Percentiles rank a stretch among this genome's conserved stretches.
Conservation (phyloP, 30 jellyfish, hydroid and myxozoan species). For the Cassiopea andromeda region DNA sequence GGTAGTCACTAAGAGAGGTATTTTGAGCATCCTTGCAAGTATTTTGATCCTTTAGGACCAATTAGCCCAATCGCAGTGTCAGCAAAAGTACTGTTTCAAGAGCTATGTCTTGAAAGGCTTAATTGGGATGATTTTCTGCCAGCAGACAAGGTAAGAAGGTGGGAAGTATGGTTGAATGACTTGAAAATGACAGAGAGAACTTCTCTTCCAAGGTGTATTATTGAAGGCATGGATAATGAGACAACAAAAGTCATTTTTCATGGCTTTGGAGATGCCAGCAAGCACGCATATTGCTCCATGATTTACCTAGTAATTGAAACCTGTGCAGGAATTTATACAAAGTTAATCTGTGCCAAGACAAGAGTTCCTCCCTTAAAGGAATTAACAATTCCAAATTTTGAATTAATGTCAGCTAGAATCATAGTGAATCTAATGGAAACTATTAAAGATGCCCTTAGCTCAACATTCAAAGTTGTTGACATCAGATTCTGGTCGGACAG, state of each 20-base stretch:
- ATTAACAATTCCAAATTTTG: too few relatives aligned
- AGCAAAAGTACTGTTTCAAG: slow-evolving; percentile 40
- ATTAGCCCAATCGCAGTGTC: slow-evolving; percentile 32
- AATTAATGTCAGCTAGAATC: too few relatives aligned
- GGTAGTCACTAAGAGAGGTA: slow-evolving; percentile 49
- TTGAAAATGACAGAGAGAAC: background rate
- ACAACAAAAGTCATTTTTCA: background rate
- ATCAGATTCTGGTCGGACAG: too few relatives aligned
- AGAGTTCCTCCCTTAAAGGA: too few relatives aligned
- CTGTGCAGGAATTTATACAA: background rate
- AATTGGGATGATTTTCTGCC: slow-evolving; percentile 47
- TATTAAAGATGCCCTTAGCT: too few relatives aligned
- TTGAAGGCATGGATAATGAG: background rate
- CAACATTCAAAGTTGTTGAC: too few relatives aligned
- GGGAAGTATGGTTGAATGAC: slow-evolving; percentile 44
- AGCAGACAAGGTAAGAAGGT: slow-evolving; percentile 28
- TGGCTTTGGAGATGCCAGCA: background rate
- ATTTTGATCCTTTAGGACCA: slow-evolving; percentile 41
- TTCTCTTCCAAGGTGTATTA: slow-evolving; percentile 33
- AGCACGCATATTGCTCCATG: background rate
- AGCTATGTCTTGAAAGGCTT: background rate
- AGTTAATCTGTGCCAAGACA: too few relatives aligned
- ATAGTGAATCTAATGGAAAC: background rate
- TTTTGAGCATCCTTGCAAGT: slow-evolving; percentile 45
- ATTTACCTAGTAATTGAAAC: background rate